Evolutionary conservation across 2,888 invertebrate genomes (phyloP), one percentile per base, ranked within the genome.

Genomic region (Stegana nigrithorax): DNA sequence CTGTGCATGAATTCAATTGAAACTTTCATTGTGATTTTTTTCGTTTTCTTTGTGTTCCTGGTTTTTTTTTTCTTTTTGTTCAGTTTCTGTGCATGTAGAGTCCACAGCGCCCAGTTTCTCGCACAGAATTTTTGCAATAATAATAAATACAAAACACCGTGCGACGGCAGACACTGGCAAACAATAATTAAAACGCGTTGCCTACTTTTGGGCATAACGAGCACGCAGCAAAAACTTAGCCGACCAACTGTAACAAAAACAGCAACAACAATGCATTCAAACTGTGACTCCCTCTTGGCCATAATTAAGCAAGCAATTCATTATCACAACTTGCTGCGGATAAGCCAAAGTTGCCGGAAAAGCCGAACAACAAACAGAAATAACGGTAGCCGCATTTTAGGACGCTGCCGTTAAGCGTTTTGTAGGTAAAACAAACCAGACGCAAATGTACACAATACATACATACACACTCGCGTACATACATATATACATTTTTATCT

Each of bases 261-360:
- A 47, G 32, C 26, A 59, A 25, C 19, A 26, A 47, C 50, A 50
- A 50, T 53, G 32, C 17, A 50, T 50, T 12, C 53, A 19, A 21
- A 53, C 32, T 53, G 32, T 53, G 60, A 64, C 64, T 67, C 66
- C 69, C 73, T 63, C 50, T 62, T 67, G 68, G 64, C 59, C 72
- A 68, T 68, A 72, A 75, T 78, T 75, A 76, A 69, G 72, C 66
- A 62, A 65, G 69, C 66, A 71, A 73, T 75, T 78, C 73, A 74
- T 78, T 78, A 78, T 73, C 71, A 69, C 67, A 62, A 65, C 68
- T 55, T 51, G 32, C 21, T n/a, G 21, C 32, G 53, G 14, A 55
- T 55, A 55, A 55, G 53, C 36, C 53, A 55, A 23, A n/a, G 5
- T 14, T 23, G 47, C 23, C 23, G 47, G 10, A n/a, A 8, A 32